Base-by-base conservation (phyloP, 2,797 vertebrate genomes). In the Rhinoraja longicauda region DNA sequence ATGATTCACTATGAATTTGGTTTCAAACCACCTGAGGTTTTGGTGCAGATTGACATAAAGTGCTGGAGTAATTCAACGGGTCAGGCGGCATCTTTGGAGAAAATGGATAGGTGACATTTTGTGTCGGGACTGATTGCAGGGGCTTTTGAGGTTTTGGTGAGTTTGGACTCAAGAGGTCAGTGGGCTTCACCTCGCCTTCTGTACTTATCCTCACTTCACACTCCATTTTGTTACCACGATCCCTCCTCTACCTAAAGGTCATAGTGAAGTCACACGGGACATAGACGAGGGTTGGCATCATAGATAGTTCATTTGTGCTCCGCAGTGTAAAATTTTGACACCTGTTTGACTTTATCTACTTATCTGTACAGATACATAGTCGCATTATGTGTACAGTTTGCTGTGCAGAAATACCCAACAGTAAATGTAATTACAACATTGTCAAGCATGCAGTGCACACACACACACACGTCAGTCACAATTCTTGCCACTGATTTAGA, bases 1-100 rank as follows among this genome's bases (percentile, higher is more conserved):
- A 29, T 72, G 39, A 26, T 92, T 92, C 70, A 92, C 45, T 73
- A 36, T 75, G 70, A 29, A 53, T 75, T 92, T 36, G 90, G 70
- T 92, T 73, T 92, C 70, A 92, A 92, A 92, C 70, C 90, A 75
- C 39, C 70, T 53, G 70, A 92, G 90, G 39, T 75, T 88, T 36
- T 12, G 84, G n/a, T 88, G 62, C 45, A 53, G 45, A 53, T 0
- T 53, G 45, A 53, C 45, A 53, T 45, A 53, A 53, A 53, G 4
- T 5, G 45, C 45, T 53, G 45, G 45, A 53, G 45, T 53, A 53
- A 53, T 45, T 53, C 45, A 53, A 53, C 0, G 45, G 45, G 45
- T 4, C 45, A 53, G 5, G 4, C 45, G 53, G 45, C 45, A 53
- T 53, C 45, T 53, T 53, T 53, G 45, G 45, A 53, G 45, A 53